phyloP scores from a whole-genome alignment of 1,140 invertebrate genomes.

The Hylaeus anthracinus region DNA sequence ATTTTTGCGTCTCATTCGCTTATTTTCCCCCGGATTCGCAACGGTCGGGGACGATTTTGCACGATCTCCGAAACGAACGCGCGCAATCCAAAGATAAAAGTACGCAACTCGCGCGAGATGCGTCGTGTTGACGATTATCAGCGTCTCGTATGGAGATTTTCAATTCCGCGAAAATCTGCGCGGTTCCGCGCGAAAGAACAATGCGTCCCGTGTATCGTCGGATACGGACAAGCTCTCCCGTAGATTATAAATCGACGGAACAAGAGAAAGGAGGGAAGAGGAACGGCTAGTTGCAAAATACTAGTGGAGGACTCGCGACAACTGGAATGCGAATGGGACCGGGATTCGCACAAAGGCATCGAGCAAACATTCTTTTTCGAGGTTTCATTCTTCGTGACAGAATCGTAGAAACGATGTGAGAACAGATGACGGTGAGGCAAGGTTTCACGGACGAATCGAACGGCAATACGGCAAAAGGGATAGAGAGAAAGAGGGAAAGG shows the following conservation, averaged over 20 bases:
- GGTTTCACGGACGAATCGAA: slow-evolving; percentile 62
- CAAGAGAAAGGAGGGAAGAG: slow-evolving; percentile 17
- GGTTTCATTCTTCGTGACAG: slow-evolving; percentile 62
- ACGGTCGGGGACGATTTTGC: not conserved
- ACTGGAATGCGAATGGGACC: slow-evolving; percentile 54
- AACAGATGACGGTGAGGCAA: slow-evolving; percentile 62
- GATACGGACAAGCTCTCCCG: slow-evolving; percentile 14
- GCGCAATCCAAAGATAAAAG: not conserved
- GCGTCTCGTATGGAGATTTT: not conserved
- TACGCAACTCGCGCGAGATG: not conserved
- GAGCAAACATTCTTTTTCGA: slow-evolving; percentile 60
- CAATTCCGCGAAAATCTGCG: slow-evolving; percentile 26
- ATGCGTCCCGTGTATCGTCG: slow-evolving; percentile 14
- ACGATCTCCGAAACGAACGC: not conserved
- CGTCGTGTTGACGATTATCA: not conserved
- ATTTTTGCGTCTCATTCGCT: not conserved
- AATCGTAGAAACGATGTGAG: slow-evolving; percentile 67
- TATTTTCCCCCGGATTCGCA: too few relatives aligned
- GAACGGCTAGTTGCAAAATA: slow-evolving; percentile 49
- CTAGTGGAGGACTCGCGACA: slow-evolving; percentile 38
- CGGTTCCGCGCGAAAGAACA: slow-evolving; percentile 15
- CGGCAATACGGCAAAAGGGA: slow-evolving; percentile 50
- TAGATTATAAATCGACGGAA: slow-evolving; percentile 35
- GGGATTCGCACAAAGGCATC: slow-evolving; percentile 62
- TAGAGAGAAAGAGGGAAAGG: slow-evolving; percentile 28